phyloP scores from a whole-genome alignment of 2,888 invertebrate species.

The Panopea generosa region DNA sequence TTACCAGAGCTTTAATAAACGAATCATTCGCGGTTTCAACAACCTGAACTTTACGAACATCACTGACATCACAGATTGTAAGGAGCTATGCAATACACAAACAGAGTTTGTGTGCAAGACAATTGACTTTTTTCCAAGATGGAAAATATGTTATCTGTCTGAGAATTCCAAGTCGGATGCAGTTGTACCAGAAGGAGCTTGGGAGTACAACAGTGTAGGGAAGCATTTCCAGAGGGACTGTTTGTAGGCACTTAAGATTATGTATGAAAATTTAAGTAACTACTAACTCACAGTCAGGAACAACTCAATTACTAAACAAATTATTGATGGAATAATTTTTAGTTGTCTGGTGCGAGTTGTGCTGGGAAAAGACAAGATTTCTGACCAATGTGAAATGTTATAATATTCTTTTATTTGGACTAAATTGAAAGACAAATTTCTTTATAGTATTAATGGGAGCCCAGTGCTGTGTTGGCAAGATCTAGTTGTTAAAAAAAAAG shows the following conservation, averaged over 20 bases:
- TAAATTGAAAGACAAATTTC: no score
- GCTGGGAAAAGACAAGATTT: no score
- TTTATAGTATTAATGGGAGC: no score
- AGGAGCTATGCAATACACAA: slow-evolving; percentile 25
- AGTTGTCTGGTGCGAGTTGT: no score
- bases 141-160: slow-evolving; percentile 48
- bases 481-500: no score
- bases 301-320: no score
- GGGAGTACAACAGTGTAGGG: slow-evolving; percentile 54
- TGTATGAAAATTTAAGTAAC: not conserved
- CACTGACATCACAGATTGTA: slow-evolving; percentile 34
- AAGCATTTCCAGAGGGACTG: slow-evolving; percentile 58
- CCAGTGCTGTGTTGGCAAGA: no score
- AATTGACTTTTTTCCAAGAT: slow-evolving; percentile 50
- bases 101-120: slow-evolving; percentile 40
- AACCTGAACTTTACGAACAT: slow-evolving; percentile 20
- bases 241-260: not conserved
- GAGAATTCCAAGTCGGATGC: slow-evolving; percentile 17
- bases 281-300: not conserved
- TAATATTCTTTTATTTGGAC: no score
- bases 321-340: no score
- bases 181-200: slow-evolving; percentile 9
- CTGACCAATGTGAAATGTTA: no score
- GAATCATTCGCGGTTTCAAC: slow-evolving; percentile 51
- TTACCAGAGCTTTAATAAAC: slow-evolving; percentile 34